Percentiles rank a stretch among this genome's conserved stretches.
phyloP scores from a whole-genome alignment of 2,888 invertebrate species.

The Plebejus anna region DNA sequence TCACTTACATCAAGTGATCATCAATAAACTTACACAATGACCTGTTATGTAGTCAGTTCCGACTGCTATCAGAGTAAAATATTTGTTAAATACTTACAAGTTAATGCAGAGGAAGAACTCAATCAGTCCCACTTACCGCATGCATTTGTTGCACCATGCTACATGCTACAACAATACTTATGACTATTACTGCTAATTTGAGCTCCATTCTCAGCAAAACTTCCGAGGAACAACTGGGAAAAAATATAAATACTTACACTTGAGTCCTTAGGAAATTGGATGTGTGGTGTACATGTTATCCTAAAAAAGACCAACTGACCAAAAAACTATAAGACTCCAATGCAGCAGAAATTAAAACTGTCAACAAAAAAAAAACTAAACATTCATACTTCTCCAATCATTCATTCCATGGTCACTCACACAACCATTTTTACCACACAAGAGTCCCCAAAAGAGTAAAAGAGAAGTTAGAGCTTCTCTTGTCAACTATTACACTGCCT shows the following conservation, averaged over 20 bases:
- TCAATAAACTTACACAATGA: slow-evolving; percentile 3
- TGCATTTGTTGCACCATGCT: neutral
- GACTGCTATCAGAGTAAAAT: neutral
- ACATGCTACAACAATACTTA: neutral
- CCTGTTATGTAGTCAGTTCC: neutral
- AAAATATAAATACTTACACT: neutral
- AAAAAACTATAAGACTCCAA: neutral
- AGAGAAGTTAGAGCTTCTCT: neutral
- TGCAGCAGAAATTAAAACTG: neutral
- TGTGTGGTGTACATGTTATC: neutral
- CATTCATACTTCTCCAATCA: slow-evolving; percentile 7
- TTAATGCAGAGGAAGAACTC: neutral
- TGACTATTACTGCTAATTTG: slow-evolving; percentile 6
- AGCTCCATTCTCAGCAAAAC: neutral
- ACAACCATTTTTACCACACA: neutral
- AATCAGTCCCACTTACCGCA: neutral
- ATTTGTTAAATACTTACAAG: slow-evolving; percentile 1
- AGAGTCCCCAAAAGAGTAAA: neutral
- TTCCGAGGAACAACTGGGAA: neutral
- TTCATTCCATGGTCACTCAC: neutral
- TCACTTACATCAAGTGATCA: no score
- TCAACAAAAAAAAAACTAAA: slow-evolving; percentile 23
- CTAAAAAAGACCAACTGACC: slow-evolving; percentile 7
- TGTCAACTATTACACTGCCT: neutral
- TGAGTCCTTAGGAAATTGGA: neutral